Conservation (phyloP, 1,140 invertebrate species). For the Anoplophora glabripennis region DNA sequence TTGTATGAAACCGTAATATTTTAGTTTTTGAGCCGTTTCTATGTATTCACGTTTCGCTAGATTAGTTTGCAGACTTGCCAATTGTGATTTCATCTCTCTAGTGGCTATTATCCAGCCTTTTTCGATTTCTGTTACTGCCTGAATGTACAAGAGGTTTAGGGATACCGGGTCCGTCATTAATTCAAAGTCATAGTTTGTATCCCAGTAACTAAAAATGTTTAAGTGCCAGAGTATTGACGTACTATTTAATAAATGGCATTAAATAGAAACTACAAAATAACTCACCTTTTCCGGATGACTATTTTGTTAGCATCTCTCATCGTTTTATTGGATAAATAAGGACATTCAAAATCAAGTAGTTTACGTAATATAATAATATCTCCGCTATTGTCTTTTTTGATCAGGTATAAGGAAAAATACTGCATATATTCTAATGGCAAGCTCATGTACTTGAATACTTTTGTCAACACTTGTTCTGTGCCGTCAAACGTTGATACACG, state of each 20-base stretch:
- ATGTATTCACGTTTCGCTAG: constrained; percentile 87
- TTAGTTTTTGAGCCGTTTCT: constrained; percentile 72
- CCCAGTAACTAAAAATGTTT: constrained; percentile 77
- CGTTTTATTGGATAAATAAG: constrained; percentile 81
- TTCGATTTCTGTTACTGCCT: constrained; percentile 82
- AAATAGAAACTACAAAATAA: constrained; percentile 8
- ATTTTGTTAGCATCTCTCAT: constrained; percentile 59
- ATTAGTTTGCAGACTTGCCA: constrained; percentile 68
- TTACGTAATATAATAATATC: constrained; percentile 76
- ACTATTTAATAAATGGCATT: constrained; percentile 3
- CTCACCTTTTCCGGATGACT: constrained; percentile 72
- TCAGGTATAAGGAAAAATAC: constrained; percentile 87
- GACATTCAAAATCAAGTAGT: constrained; percentile 94
- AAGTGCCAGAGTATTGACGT: constrained; percentile 2
- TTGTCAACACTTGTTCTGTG: constrained; percentile 77
- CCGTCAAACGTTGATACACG: constrained; percentile 77
- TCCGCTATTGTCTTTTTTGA: constrained; percentile 72
- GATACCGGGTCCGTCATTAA: constrained; percentile 77
- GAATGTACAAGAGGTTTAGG: constrained; percentile 83
- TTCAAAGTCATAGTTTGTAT: constrained; percentile 76
- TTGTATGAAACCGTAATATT: constrained; percentile 87
- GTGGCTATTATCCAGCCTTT: constrained; percentile 77
- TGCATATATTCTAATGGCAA: constrained; percentile 72
- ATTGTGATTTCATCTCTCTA: constrained; percentile 65
- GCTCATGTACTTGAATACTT: constrained; percentile 73